These are phyloP conservation scores for Eilema sororculum DNA, from an alignment of 2,888 invertebrate species.

Conservation along the genomic window DNA sequence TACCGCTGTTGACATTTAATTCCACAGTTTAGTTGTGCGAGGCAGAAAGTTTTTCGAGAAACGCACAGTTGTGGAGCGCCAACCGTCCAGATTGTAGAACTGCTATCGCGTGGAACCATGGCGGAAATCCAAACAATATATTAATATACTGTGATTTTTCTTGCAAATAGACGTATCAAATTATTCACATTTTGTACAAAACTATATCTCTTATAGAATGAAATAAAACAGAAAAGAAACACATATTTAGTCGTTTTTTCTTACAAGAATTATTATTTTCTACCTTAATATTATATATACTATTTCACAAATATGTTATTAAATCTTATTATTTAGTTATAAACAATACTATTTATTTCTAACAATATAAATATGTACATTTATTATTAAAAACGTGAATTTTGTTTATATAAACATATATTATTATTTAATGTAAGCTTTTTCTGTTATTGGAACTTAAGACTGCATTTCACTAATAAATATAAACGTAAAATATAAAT, in stretches of 20 bases:
- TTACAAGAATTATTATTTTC: neutral
- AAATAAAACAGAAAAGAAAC: neutral
- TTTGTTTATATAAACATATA: constrained; percentile 5
- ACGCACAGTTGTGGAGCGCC: too few species aligned
- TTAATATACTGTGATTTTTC: too few species aligned
- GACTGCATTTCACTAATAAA: neutral
- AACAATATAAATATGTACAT: constrained; percentile 11
- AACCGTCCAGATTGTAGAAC: too few species aligned
- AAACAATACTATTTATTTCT: constrained; percentile 5
- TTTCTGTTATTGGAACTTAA: neutral
- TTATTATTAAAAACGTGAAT: constrained; percentile 11
- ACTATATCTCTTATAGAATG: neutral
- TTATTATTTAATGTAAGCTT: neutral
- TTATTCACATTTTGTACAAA: neutral
- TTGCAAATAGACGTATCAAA: neutral
- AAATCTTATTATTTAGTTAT: constrained; percentile 1
- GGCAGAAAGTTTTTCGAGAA: too few species aligned
- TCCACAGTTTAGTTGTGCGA: too few species aligned
- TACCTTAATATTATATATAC: neutral
- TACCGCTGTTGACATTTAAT: too few species aligned
- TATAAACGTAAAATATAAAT: too few species aligned
- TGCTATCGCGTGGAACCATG: too few species aligned
- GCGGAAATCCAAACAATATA: too few species aligned
- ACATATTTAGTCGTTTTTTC: neutral
- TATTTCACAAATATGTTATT: constrained; percentile 11